These are phyloP conservation scores for Blomia tropicalis DNA, from an alignment of 2,888 invertebrate genomes.

Conservation along the genomic window DNA sequence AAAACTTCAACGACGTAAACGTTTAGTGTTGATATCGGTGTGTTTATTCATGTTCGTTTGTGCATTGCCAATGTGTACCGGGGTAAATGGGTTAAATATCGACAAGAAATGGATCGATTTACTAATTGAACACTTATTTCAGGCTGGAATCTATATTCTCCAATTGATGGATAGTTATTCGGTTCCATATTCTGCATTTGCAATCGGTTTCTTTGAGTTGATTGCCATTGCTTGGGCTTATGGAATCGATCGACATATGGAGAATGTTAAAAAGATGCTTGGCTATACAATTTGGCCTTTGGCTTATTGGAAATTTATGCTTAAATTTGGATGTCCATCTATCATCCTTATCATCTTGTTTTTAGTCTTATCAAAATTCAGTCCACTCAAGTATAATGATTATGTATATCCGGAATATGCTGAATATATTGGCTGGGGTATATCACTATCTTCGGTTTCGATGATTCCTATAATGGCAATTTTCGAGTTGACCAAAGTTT, in stretches of 20 bases:
- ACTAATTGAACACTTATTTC: not conserved
- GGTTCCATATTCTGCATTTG: slow-evolving; percentile 55
- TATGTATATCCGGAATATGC: slow-evolving; percentile 15
- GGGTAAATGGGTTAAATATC: slow-evolving; percentile 31
- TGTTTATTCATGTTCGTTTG: slow-evolving; percentile 50
- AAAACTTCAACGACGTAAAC: slow-evolving; percentile 32
- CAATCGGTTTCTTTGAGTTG: slow-evolving; percentile 53
- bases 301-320: slow-evolving; percentile 54
- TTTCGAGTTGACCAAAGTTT: not conserved
- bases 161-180: slow-evolving; percentile 59
- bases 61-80: slow-evolving; percentile 56
- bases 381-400: slow-evolving; percentile 9
- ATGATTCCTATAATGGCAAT: slow-evolving; percentile 17
- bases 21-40: slow-evolving; percentile 46
- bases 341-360: slow-evolving; percentile 47
- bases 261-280: slow-evolving; percentile 43
- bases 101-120: not conserved
- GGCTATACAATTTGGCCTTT: slow-evolving; percentile 45
- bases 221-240: slow-evolving; percentile 52
- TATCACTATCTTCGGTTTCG: not conserved
- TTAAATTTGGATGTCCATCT: slow-evolving; percentile 54
- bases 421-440: slow-evolving; percentile 14
- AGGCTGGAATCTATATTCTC: slow-evolving; percentile 54
- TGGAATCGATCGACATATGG: slow-evolving; percentile 41
- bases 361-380: not conserved